Evolutionary conservation across 2,888 invertebrate species (phyloP).

Genomic region (Ommatoiulus sabulosus): DNA sequence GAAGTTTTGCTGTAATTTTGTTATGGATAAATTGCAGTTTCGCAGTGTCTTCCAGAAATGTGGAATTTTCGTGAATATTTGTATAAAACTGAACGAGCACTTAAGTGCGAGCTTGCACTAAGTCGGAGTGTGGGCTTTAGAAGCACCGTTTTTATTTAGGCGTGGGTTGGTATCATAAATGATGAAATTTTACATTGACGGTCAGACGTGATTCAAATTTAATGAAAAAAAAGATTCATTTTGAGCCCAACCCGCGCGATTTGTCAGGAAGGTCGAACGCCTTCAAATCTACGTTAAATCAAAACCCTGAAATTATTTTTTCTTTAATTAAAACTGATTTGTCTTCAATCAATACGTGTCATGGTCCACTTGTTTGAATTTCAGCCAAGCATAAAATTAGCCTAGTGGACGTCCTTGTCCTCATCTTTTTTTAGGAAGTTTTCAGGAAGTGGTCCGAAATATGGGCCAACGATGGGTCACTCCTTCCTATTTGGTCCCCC

Average conservation of each 20-base stretch:
- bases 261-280: not conserved
- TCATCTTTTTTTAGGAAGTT: not conserved
- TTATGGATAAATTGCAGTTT: too few relatives aligned
- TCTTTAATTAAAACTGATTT: not conserved
- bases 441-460: slow-evolving; percentile 26
- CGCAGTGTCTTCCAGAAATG: too few relatives aligned
- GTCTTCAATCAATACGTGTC: not conserved
- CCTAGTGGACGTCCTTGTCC: slow-evolving; percentile 21
- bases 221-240: not conserved
- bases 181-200: not conserved
- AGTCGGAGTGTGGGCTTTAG: not conserved
- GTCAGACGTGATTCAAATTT: not conserved
- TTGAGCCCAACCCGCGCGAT: not conserved
- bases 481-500: not conserved
- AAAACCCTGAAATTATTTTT: slow-evolving; percentile 12
- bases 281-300: not conserved
- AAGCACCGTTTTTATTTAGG: not conserved
- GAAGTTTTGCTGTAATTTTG: too few relatives aligned
- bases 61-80: too few relatives aligned
- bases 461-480: not conserved
- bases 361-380: slow-evolving; percentile 21
- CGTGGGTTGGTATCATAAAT: not conserved
- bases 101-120: too few relatives aligned
- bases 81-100: too few relatives aligned
- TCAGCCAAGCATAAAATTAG: not conserved